Base-by-base conservation (phyloP, 2,888 invertebrate genomes). In the Nineta flava region DNA sequence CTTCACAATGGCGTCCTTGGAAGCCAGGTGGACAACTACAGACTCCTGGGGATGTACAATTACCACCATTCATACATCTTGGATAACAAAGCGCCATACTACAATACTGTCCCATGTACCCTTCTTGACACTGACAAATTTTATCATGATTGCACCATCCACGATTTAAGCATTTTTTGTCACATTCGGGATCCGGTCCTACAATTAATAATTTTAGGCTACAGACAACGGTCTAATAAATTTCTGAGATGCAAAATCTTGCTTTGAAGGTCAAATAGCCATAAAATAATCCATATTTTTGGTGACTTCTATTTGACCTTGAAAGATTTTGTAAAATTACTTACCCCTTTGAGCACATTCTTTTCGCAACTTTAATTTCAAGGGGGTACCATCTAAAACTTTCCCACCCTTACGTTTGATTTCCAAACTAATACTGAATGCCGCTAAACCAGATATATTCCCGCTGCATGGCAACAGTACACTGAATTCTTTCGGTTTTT, bases 311-410 rank as follows among this genome's bases (percentile, higher is more conserved):
- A n/a, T n/a, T n/a, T n/a, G n/a, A n/a, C n/a, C n/a, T n/a, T n/a
- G n/a, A n/a, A n/a, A n/a, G n/a, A n/a, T n/a, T n/a, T n/a, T n/a
- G n/a, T n/a, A n/a, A n/a, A n/a, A n/a, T n/a, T 26, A 21, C 19
- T 44, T 81, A 87, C 87, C 87, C 81, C 87, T 83, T 75, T 86
- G 85, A 68, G 87, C 83, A 76, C 92, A 93, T 77, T 92, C 91
- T 79, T 92, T 92, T 71, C 87, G 81, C 65, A 92, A 76, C 69
- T 82, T 83, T 63, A 92, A 75, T 61, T 87, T 77, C 60, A 93
- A 72, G 53, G 92, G 92, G 61, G 90, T 92, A 62, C 91, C 91
- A 63, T 84, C 83, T 58, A 92, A 70, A 55, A 87, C 81, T 64
- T 79, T 76, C 54, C 85, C 83, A 66, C 82, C 81, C 57, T 84